Base-by-base conservation (phyloP, 2,888 invertebrate genomes). In the Argyra leucocephala region DNA sequence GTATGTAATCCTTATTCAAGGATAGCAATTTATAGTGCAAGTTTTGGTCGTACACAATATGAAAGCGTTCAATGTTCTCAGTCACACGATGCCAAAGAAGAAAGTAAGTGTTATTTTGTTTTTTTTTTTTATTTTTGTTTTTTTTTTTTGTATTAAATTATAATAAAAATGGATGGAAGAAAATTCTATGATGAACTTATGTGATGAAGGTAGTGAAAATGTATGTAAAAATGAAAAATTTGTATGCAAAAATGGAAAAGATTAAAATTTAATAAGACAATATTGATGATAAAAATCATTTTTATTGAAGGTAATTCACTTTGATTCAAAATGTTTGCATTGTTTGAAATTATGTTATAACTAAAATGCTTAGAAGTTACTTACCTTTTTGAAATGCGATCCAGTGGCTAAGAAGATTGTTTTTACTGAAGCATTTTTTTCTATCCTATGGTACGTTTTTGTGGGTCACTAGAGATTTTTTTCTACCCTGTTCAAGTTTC, bases 1-100 rank as follows among this genome's bases (percentile, higher is more conserved):
- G 86, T 88, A 76, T 96, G 96, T 81, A 88, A 90, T 81, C 89
- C 90, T 63, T 89, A 91, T 78, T 88, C 89, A 15, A 85, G 95
- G 74, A 89, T 97, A 64, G 95, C 94, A 65, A 88, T 97, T 75
- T 95, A 92, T 82, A 93, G 93, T 60, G 95, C 96, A 57, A 89
- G 90, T 80, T 96, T 91, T 77, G 96, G 96, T 7, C 85, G 94
- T 70, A 91, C 92, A 0, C 89, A 90, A 76, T 89, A 90, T 74
- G 92, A 93, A 79, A 92, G 90, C 72, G 86, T 91, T 70, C 91
- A 91, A 76, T 93, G 93, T 76, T 89, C 90, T 12, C 90, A 92
- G 74, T 88, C 89, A 0, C 85, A 87, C 73, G 90, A 90, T 66
- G 88, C 90, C 74, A 86, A 86, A 69, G 90, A 91, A 77, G 90